These are phyloP conservation scores for Podotricha telesiphe DNA, from an alignment of 2,888 invertebrate genomes.

Conservation along the genomic window DNA sequence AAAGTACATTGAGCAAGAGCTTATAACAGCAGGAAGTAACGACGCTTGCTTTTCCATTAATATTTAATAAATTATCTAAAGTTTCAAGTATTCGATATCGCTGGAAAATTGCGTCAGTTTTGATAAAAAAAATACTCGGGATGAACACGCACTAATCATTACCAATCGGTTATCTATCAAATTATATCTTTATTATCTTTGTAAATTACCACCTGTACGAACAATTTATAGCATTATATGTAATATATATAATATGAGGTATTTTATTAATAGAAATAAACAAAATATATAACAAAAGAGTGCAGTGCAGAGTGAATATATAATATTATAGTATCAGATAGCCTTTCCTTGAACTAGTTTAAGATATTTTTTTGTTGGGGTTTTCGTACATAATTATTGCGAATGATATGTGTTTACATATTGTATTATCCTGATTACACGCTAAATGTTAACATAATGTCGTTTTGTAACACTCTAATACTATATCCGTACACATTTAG, in stretches of 20 bases:
- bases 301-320: too few species aligned
- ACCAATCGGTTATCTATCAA: conserved; percentile 7
- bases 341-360: background rate
- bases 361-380: background rate
- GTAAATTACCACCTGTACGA: conserved; percentile 7
- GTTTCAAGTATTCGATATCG: conserved; percentile 17
- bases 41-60: background rate
- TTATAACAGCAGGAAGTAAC: conserved; percentile 23
- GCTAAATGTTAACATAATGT: conserved; percentile 31
- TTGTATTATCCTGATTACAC: conserved; percentile 30
- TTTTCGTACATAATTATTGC: background rate
- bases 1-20: conserved; percentile 1
- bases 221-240: background rate
- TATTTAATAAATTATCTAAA: conserved; percentile 39
- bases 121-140: conserved; percentile 31
- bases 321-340: background rate
- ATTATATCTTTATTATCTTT: background rate
- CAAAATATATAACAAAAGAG: background rate
- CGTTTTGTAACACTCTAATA: conserved; percentile 21
- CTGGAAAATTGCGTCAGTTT: conserved; percentile 29
- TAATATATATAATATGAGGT: too few species aligned
- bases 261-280: background rate
- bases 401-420: conserved; percentile 13
- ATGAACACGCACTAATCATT: conserved; percentile 34
- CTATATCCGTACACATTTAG: background rate